Percentiles rank a stretch among this genome's conserved stretches.
Conservation (phyloP, 2,797 vertebrate species). For the Sebastiscus albofasciatus region DNA sequence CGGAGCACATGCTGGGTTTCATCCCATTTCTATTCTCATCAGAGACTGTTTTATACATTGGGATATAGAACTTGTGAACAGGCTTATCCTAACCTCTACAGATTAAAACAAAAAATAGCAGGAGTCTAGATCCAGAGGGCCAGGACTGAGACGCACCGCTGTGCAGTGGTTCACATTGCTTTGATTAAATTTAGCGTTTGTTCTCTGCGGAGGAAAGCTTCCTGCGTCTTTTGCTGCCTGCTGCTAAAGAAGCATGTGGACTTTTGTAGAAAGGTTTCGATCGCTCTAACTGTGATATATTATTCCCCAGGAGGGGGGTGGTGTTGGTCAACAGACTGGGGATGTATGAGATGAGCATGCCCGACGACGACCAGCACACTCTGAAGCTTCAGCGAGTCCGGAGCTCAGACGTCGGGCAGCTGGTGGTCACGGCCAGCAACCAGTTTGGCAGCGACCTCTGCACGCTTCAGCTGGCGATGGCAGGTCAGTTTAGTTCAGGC, state of each 20-base stretch:
- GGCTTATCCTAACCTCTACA: background rate
- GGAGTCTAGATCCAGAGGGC: background rate
- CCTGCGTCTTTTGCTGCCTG: background rate
- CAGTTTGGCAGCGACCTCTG: slow-evolving; percentile 90
- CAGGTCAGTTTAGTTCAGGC: slow-evolving; percentile 81
- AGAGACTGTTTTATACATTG: background rate
- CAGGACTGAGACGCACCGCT: background rate
- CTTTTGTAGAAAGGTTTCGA: fast-evolving
- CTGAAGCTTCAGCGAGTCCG: slow-evolving; percentile 85
- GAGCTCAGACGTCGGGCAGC: slow-evolving; percentile 82
- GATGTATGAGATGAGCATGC: slow-evolving; percentile 88
- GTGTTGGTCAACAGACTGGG: slow-evolving; percentile 81
- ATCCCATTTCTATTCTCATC: background rate
- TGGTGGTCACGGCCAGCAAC: slow-evolving; percentile 91
- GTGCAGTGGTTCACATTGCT: slow-evolving; percentile 2
- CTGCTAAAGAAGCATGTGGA: background rate
- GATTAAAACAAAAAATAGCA: background rate
- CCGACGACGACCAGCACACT: slow-evolving; percentile 91
- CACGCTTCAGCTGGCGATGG: slow-evolving; percentile 84
- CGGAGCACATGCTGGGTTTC: background rate
- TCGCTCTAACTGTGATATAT: background rate
- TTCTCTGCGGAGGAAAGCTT: background rate
- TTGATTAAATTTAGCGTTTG: background rate
- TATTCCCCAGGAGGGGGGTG: slow-evolving; percentile 81
- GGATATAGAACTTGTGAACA: background rate